A percentile compares a stretch with the other conserved stretches of the same genome.
Conservation (phyloP, 2,797 vertebrate species). For the Micromesistius poutassou region DNA sequence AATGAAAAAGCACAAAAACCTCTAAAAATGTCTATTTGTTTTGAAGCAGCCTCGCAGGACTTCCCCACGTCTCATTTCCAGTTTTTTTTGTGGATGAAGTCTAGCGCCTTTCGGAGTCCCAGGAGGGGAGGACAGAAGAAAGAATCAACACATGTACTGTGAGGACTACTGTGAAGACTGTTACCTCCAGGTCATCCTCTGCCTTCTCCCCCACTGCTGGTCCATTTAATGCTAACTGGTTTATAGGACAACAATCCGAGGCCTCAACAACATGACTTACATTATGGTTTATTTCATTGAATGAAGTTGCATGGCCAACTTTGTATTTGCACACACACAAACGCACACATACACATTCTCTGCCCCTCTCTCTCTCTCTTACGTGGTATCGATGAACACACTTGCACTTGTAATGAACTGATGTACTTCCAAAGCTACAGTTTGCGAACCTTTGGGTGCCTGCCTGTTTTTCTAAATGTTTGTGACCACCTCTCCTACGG, state of each 20-base stretch:
- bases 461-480: slow-evolving; percentile 25
- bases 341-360: not conserved
- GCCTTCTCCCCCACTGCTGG: not conserved
- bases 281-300: not conserved
- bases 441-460: slow-evolving; percentile 23
- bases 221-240: slow-evolving; percentile 11
- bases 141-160: not conserved
- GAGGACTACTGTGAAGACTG: not conserved
- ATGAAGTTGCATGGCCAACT: slow-evolving; percentile 11
- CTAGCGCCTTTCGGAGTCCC: not conserved
- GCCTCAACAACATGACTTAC: not conserved
- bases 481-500: slow-evolving; percentile 3
- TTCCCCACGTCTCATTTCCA: slow-evolving; percentile 7
- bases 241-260: not conserved
- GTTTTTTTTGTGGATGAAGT: slow-evolving; percentile 6
- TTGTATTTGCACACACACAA: not conserved
- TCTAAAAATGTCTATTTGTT: slow-evolving; percentile 20
- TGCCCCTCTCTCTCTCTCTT: not conserved
- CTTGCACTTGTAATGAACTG: slow-evolving; percentile 11
- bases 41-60: not conserved
- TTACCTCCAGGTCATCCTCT: not conserved
- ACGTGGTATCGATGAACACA: not conserved
- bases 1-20: slow-evolving; percentile 55
- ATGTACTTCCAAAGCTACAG: slow-evolving; percentile 28
- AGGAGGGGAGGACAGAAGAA: not conserved